These are phyloP conservation scores for Nannoperca obscura DNA, from an alignment of 2,797 vertebrate species.

Conservation along the genomic window DNA sequence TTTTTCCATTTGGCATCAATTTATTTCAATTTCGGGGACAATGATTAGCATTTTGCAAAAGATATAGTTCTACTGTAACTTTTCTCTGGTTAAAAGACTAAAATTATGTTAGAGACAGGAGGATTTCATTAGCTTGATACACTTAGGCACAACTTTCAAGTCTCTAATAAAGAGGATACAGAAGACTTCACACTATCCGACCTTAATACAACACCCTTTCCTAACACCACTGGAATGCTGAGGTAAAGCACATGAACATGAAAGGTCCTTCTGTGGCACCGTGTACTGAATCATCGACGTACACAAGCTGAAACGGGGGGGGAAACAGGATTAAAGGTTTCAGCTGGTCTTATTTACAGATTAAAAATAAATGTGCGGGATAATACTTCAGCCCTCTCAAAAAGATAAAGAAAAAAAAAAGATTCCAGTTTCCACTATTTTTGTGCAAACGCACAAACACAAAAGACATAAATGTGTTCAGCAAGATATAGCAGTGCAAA, in stretches of 20 bases:
- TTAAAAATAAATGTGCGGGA: conserved; percentile 24
- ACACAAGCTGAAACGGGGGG: conserved; percentile 56
- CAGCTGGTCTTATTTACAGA: conserved; percentile 79
- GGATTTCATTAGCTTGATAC: conserved; percentile 77
- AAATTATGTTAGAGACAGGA: conserved; percentile 80
- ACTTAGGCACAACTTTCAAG: conserved; percentile 80
- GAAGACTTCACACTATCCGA: conserved; percentile 70
- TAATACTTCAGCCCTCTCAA: conserved; percentile 68
- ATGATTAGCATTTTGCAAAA: conserved; percentile 82
- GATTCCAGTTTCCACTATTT: conserved; percentile 56
- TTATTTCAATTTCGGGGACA: conserved; percentile 78
- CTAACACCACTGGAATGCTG: conserved; percentile 78
- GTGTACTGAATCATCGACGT: conserved; percentile 56
- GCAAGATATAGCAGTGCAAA: conserved; percentile 73
- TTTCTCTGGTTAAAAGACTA: conserved; percentile 80
- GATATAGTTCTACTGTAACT: conserved; percentile 77
- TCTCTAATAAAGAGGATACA: conserved; percentile 77
- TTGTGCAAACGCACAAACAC: conserved; percentile 51
- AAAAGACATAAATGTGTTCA: conserved; percentile 53
- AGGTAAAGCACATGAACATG: conserved; percentile 75
- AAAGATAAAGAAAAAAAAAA: too few species aligned
- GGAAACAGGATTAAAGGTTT: conserved; percentile 51
- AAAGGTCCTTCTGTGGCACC: conserved; percentile 63
- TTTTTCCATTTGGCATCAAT: conserved; percentile 80
- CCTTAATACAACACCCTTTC: conserved; percentile 71